Conservation (phyloP, 2,113 vertebrate species). For the Coracopsis vasa region DNA sequence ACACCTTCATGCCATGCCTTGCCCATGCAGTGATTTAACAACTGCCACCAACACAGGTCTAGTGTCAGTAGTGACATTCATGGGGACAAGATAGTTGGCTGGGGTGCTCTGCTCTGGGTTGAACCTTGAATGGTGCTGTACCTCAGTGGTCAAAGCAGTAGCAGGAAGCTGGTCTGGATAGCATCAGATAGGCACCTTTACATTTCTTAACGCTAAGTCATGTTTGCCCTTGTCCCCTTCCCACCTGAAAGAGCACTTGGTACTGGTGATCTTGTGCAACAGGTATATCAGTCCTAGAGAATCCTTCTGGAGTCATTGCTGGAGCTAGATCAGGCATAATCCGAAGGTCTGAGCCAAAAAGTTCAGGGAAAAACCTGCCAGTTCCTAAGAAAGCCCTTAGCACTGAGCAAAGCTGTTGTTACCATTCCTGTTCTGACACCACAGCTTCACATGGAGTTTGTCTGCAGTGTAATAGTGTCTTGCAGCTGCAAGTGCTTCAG, state of each 20-base stretch:
- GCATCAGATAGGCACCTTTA: not conserved
- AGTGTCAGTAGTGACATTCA: accelerated
- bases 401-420: not conserved
- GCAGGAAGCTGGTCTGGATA: not conserved
- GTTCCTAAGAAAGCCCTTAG: not conserved
- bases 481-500: not conserved
- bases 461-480: not conserved
- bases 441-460: not conserved
- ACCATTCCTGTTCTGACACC: not conserved
- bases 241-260: not conserved
- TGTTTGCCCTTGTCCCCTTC: not conserved
- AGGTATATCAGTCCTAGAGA: not conserved
- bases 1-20: not conserved
- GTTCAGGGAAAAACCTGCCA: not conserved
- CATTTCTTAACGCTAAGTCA: not conserved
- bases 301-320: not conserved
- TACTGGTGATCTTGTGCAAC: not conserved
- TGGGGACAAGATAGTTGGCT: not conserved
- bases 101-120: not conserved
- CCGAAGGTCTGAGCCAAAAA: not conserved
- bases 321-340: not conserved
- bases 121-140: accelerated
- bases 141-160: not conserved
- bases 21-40: not conserved
- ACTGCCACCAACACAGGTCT: accelerated